phyloP scores from a whole-genome alignment of 2,888 invertebrate genomes.

The Panzeria rudis region DNA sequence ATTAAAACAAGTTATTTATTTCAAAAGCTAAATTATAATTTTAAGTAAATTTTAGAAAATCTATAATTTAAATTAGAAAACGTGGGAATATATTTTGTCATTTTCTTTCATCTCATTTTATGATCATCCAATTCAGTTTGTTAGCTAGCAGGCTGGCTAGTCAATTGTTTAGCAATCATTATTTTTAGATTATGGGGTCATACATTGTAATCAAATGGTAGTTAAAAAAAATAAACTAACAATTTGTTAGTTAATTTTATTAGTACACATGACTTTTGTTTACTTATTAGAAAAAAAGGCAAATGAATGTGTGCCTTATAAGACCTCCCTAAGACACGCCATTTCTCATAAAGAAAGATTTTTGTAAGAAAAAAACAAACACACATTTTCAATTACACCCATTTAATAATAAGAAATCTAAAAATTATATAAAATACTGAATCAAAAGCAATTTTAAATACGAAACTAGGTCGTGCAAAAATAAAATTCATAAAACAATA shows the following conservation, averaged over 20 bases:
- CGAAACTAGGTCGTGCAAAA: conserved; percentile 68
- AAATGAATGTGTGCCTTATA: conserved; percentile 42
- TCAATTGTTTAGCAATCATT: conserved; percentile 67
- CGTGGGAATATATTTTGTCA: conserved; percentile 59
- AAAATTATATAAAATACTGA: conserved; percentile 51
- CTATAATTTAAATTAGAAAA: conserved; percentile 57
- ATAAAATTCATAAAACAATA: conserved; percentile 3
- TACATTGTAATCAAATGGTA: conserved; percentile 59
- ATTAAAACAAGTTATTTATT: conserved; percentile 14
- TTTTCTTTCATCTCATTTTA: conserved; percentile 10
- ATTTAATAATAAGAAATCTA: conserved; percentile 35
- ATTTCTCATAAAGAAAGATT: conserved; percentile 28
- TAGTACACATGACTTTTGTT: conserved; percentile 25
- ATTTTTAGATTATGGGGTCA: conserved; percentile 71
- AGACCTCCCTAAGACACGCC: conserved; percentile 64
- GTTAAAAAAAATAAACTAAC: neutral
- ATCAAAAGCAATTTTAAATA: conserved; percentile 45
- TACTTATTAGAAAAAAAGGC: neutral
- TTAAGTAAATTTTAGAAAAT: neutral
- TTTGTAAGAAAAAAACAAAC: neutral
- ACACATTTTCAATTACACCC: conserved; percentile 20
- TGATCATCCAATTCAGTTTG: conserved; percentile 20
- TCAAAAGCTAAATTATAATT: conserved; percentile 25
- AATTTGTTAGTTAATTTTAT: conserved; percentile 60
- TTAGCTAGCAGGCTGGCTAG: neutral